phyloP scores from a whole-genome alignment of 2,888 invertebrate genomes.

The Eupeodes luniger region DNA sequence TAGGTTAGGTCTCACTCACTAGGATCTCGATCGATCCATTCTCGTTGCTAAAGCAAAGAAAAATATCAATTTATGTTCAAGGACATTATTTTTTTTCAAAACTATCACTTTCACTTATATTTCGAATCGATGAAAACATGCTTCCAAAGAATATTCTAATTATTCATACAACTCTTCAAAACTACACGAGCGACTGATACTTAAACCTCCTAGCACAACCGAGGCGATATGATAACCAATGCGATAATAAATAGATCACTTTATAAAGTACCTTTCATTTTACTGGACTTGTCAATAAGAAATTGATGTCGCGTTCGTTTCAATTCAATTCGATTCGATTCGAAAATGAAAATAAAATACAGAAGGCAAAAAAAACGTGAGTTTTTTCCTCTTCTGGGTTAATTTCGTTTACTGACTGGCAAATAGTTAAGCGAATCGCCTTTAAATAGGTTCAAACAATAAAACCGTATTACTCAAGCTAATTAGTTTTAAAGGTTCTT shows the following conservation, averaged over 20 bases:
- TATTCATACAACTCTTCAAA: too few relatives aligned
- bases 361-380: constrained; percentile 1
- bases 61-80: too few relatives aligned
- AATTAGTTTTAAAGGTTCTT: constrained; percentile 9
- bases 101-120: too few relatives aligned
- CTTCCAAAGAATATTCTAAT: too few relatives aligned
- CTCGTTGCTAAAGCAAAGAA: too few relatives aligned
- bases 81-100: too few relatives aligned
- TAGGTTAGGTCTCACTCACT: too few relatives aligned
- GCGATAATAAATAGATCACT: not conserved
- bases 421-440: constrained; percentile 15
- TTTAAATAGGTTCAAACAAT: constrained; percentile 65
- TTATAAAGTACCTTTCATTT: constrained; percentile 15
- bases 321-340: not conserved
- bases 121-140: too few relatives aligned
- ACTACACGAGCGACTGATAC: too few relatives aligned
- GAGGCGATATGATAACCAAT: too few relatives aligned
- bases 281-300: not conserved
- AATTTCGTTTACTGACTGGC: constrained; percentile 56
- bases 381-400: constrained; percentile 26
- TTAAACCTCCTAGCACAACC: too few relatives aligned
- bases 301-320: not conserved
- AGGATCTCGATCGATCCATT: too few relatives aligned
- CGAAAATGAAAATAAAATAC: constrained; percentile 3
- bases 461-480: constrained; percentile 12